Evolutionary conservation across 2,113 vertebrate genomes (phyloP).

Genomic region (Chitala chitala): DNA sequence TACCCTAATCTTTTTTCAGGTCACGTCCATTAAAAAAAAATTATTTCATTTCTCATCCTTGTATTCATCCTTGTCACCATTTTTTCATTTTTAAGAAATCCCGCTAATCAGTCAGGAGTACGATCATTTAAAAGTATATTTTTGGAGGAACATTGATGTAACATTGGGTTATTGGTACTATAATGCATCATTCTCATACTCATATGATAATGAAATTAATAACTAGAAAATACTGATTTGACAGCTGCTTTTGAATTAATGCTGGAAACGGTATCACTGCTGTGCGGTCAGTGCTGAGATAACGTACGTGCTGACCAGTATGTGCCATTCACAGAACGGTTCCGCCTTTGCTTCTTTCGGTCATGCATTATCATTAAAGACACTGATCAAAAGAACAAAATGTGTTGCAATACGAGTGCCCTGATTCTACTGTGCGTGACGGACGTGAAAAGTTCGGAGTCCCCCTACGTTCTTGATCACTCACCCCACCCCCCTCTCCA

Average conservation of each 20-base stretch:
- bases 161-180: no score
- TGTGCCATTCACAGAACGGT: conserved; percentile 2
- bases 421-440: conserved; percentile 17
- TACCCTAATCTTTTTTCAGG: no score
- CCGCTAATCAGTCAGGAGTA: no score
- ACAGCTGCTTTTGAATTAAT: background rate
- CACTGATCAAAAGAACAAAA: conserved; percentile 4
- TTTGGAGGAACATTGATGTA: no score
- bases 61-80: no score
- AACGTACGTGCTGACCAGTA: background rate
- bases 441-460: conserved; percentile 27
- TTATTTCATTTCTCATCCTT: no score
- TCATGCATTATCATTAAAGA: conserved; percentile 6
- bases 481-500: conserved; percentile 11
- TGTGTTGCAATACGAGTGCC: conserved; percentile 18
- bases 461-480: conserved; percentile 20
- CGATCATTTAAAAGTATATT: no score
- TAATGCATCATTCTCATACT: no score
- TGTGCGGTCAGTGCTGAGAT: background rate
- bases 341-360: background rate
- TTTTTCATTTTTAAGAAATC: no score
- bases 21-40: no score
- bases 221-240: no score
- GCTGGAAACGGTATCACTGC: background rate
- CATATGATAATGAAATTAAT: no score